Base-by-base conservation (phyloP, 1,140 invertebrate species). In the Drusus annulatus region DNA sequence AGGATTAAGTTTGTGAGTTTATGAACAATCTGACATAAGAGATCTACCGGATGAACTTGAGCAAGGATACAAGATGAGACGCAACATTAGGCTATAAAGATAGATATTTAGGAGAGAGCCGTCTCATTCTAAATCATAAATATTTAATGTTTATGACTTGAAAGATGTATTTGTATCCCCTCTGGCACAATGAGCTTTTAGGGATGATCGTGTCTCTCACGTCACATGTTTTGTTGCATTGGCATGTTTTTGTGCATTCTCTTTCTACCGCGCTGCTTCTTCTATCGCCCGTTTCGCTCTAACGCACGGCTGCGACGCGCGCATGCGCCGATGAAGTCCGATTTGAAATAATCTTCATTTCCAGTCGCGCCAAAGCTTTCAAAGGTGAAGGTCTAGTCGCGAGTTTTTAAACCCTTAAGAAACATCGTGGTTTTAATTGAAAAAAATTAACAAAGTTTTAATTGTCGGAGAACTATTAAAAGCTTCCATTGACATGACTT, bases 181-280 rank as follows among this genome's bases (percentile, higher is more conserved):
- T 78, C 62, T 52, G 21, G 17, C 54, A n/a, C 60, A 52, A 28
- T 1, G 17, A 10, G 15, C 45, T 8, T 13, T 52, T 21, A 8
- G 68, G 68, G 68, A 71, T 71, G 68, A 52, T 71, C 68, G 68
- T 71, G 36, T 71, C 68, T 31, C 25, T 71, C 45, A 50, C 69
- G 25, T 79, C 81, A 82, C 78, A 82, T 82, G 81, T 79, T 82
- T 82, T 78, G 81, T 76, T 80, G 81, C 81, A 80, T 80, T 56
- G 65, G 69, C 71, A 69, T 83, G 81, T 83, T 83, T 80, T 83
- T 80, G 77, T 80, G 75, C 76, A 56, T 45, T 83, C 76, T 62
- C 81, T 75, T 75, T 80, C 81, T 52, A 13, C 3, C 74, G 23
- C 56, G 58, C 51, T 15, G 51, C 17, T 36, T 6, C 8, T 71